phyloP scores from a whole-genome alignment of 2,888 invertebrate genomes.

The Hypselothyrea guttata region DNA sequence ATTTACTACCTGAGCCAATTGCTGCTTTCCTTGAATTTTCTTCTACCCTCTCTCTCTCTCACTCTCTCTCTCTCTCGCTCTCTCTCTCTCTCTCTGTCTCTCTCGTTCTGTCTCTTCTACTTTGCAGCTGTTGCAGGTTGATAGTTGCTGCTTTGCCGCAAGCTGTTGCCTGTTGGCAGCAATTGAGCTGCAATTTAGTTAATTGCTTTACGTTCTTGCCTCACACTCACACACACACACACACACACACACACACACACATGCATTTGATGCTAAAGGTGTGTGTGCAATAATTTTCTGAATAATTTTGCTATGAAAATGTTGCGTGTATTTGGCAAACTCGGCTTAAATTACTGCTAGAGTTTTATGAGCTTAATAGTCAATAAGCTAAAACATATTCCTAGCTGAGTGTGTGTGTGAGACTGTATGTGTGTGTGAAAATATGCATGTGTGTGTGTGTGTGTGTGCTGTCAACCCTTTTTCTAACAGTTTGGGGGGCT shows the following conservation, averaged over 20 bases:
- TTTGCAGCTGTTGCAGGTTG: conserved; percentile 22
- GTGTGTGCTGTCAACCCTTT: conserved; percentile 50
- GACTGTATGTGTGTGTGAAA: background rate
- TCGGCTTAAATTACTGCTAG: conserved; percentile 62
- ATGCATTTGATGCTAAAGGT: too few species aligned
- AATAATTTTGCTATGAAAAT: conserved; percentile 38
- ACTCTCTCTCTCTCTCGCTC: background rate
- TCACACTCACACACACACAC: too few species aligned
- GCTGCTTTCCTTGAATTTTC: too few species aligned
- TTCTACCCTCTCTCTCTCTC: too few species aligned
- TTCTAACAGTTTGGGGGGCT: conserved; percentile 43
- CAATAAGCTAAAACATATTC: conserved; percentile 64
- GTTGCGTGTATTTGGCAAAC: conserved; percentile 35
- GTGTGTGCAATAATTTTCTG: conserved; percentile 20
- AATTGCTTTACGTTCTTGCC: conserved; percentile 60
- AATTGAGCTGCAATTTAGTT: conserved; percentile 68
- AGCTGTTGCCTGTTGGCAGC: conserved; percentile 56
- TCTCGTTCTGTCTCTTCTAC: background rate
- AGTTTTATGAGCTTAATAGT: conserved; percentile 65
- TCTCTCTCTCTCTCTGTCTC: background rate
- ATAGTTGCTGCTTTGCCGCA: conserved; percentile 44
- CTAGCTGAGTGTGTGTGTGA: conserved; percentile 16
- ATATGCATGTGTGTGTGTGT: conserved; percentile 13
- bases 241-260: too few species aligned
- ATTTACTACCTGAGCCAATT: conserved; percentile 15